Conservation (phyloP, 30 jellyfish, hydroid and myxozoan species). For the Pelagia noctiluca region DNA sequence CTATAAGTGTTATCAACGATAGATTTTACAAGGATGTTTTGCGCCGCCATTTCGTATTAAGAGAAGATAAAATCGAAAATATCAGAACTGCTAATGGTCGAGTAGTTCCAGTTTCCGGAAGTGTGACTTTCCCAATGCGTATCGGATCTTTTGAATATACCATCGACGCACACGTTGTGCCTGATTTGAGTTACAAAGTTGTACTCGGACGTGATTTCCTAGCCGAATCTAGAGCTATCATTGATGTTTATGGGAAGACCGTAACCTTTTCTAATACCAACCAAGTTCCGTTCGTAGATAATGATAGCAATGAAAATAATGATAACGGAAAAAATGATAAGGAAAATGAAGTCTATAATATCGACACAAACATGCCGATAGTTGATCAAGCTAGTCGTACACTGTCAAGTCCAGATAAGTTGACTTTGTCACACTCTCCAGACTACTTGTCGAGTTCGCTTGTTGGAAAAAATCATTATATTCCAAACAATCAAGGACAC, state of each 20-base stretch:
- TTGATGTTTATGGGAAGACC: not conserved
- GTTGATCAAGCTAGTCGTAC: too few species aligned
- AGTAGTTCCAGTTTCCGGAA: not conserved
- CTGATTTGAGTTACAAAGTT: not conserved
- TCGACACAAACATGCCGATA: too few species aligned
- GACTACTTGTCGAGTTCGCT: too few species aligned
- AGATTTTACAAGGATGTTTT: not conserved
- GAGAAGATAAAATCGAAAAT: not conserved
- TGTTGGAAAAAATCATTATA: too few species aligned
- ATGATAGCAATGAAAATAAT: too few species aligned
- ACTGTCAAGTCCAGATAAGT: too few species aligned
- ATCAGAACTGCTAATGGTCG: not conserved
- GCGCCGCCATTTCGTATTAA: not conserved
- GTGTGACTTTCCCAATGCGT: not conserved
- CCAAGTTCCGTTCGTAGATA: not conserved
- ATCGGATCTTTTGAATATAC: too few species aligned
- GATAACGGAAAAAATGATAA: too few species aligned
- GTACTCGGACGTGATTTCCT: not conserved
- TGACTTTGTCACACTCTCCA: too few species aligned
- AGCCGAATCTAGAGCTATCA: not conserved
- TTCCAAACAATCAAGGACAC: too few species aligned
- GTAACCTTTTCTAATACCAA: not conserved
- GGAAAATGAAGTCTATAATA: too few species aligned
- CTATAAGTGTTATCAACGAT: slow-evolving; percentile 5
- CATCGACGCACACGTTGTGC: not conserved